phyloP scores from a whole-genome alignment of 2,888 invertebrate species.

The Agrochola litura region DNA sequence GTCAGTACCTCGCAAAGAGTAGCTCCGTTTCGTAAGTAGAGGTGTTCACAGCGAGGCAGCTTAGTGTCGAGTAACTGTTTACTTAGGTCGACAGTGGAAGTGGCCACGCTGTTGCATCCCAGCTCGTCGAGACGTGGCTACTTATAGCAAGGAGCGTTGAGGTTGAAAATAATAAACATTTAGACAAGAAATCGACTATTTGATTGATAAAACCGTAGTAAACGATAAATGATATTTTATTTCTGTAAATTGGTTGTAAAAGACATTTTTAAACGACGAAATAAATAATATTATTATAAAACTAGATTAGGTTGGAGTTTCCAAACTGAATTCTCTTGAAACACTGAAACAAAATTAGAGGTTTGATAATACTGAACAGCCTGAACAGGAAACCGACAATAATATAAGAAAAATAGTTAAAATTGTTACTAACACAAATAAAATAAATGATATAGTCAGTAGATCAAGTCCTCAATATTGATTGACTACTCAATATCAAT shows the following conservation, averaged over 20 bases:
- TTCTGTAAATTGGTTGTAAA: background rate
- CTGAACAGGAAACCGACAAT: background rate
- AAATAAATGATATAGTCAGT: background rate
- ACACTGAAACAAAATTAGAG: background rate
- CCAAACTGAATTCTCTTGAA: background rate
- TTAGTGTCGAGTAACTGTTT: conserved; percentile 44
- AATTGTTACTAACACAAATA: background rate
- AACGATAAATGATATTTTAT: background rate
- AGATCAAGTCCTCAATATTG: background rate
- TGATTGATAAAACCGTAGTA: no score
- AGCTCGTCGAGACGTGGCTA: background rate
- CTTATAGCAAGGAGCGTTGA: background rate
- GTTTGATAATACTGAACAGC: background rate
- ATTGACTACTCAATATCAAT: background rate
- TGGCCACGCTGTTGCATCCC: conserved; percentile 23
- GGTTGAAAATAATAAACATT: background rate
- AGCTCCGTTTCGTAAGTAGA: background rate
- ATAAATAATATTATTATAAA: background rate
- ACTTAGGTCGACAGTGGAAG: background rate
- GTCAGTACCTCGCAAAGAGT: conserved; percentile 1
- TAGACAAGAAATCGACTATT: background rate
- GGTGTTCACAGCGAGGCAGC: conserved; percentile 14
- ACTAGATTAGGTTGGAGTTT: background rate
- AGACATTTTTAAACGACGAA: background rate
- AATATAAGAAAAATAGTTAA: background rate